Conservation (phyloP, 1,140 invertebrate species). For the Thalassaphorura encarpata region DNA sequence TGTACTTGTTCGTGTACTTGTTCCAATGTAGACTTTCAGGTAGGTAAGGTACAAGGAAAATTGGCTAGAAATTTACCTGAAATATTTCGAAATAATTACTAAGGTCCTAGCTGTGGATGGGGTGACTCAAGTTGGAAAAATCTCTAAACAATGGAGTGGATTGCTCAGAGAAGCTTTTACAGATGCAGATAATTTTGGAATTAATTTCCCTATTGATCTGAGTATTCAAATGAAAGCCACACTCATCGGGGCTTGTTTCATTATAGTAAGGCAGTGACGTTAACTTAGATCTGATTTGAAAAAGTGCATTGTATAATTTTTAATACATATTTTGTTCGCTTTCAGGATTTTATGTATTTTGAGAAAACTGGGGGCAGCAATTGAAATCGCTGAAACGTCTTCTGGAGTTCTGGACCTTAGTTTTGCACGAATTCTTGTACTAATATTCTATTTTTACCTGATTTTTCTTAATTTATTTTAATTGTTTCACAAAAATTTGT, state of each 20-base stretch:
- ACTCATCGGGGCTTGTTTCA: conserved; percentile 2
- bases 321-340: background rate
- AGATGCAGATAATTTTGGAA: conserved; percentile 43
- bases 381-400: background rate
- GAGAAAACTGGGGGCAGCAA: background rate
- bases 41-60: conserved; percentile 42
- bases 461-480: no score
- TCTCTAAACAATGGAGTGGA: conserved; percentile 42
- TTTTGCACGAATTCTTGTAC: no score
- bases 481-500: no score
- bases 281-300: no score
- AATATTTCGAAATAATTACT: background rate
- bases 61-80: background rate
- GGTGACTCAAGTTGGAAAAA: conserved; percentile 37
- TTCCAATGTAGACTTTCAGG: conserved; percentile 51
- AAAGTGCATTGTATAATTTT: background rate
- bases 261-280: conserved; percentile 13
- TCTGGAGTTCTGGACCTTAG: background rate
- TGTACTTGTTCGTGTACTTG: conserved; percentile 69
- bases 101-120: conserved; percentile 28
- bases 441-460: no score
- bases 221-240: background rate
- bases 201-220: conserved; percentile 5
- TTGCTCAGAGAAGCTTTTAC: conserved; percentile 41
- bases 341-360: conserved; percentile 1